Conservation (phyloP, 2,113 vertebrate genomes). For the Sphaerodactylus townsendi region DNA sequence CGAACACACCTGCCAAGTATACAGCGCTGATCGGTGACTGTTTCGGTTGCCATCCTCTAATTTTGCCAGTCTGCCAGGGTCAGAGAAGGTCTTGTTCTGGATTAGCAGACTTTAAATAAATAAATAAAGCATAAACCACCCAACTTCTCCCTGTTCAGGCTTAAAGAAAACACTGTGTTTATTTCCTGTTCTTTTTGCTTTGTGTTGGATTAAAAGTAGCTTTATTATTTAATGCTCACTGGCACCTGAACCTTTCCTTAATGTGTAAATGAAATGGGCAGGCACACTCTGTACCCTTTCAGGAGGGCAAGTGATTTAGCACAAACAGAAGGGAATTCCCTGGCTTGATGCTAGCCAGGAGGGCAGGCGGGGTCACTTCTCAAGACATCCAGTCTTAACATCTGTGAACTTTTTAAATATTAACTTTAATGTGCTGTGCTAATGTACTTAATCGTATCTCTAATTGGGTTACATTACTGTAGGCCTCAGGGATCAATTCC, state of each 20-base stretch:
- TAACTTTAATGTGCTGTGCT: neutral
- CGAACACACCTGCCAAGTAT: neutral
- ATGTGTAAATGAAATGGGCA: neutral
- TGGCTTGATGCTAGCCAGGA: neutral
- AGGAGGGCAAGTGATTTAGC: neutral
- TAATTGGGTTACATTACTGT: neutral
- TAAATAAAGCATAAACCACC: neutral
- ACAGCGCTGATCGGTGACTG: neutral
- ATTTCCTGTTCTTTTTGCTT: neutral
- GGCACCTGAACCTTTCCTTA: neutral
- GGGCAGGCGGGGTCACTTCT: neutral
- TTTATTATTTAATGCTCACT: slow-evolving; percentile 1
- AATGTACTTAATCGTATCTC: neutral
- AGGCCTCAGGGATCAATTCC: neutral
- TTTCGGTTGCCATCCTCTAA: neutral
- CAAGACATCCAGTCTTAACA: neutral
- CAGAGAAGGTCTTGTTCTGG: neutral
- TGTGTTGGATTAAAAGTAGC: neutral
- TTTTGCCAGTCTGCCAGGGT: neutral
- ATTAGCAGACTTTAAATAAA: neutral
- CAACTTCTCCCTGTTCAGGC: neutral
- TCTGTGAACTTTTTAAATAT: neutral
- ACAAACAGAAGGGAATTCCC: neutral
- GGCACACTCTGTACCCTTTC: neutral
- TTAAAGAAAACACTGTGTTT: neutral